Conservation (phyloP, 2,888 invertebrate genomes). For the Sepioteuthis lessoniana region DNA sequence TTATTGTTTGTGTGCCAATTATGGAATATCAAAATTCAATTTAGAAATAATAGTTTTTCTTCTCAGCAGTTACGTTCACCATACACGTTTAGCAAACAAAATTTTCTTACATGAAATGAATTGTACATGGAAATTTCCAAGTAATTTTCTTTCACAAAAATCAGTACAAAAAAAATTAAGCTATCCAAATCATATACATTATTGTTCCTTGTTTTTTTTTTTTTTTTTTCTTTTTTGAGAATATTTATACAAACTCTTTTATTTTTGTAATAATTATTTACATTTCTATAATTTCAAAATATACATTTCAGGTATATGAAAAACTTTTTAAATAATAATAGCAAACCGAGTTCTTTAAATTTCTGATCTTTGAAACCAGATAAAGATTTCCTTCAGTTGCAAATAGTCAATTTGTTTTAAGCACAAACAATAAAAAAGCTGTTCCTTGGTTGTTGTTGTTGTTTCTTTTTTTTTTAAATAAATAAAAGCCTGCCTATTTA, state of each 20-base stretch:
- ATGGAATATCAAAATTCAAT: background rate
- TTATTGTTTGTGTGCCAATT: background rate
- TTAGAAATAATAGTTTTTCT: background rate
- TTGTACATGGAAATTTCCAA: background rate
- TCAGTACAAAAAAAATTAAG: background rate
- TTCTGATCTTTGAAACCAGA: background rate
- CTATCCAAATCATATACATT: background rate
- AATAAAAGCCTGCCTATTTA: background rate
- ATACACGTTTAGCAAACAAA: background rate
- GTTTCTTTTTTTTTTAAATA: too few relatives aligned
- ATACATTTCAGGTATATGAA: background rate
- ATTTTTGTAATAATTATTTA: background rate
- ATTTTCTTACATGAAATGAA: background rate
- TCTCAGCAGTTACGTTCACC: background rate
- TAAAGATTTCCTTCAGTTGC: background rate
- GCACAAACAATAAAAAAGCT: background rate
- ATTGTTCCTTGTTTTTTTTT: too few relatives aligned
- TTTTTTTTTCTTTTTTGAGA: background rate
- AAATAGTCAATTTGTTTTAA: background rate
- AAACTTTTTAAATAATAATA: background rate
- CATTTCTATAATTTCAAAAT: constrained; percentile 4
- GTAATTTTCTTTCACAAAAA: background rate
- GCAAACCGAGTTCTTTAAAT: background rate
- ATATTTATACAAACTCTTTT: background rate
- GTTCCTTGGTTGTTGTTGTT: background rate